These are phyloP conservation scores for Sebastolobus alascanus DNA, from an alignment of 2,797 vertebrate genomes.

Conservation along the genomic window DNA sequence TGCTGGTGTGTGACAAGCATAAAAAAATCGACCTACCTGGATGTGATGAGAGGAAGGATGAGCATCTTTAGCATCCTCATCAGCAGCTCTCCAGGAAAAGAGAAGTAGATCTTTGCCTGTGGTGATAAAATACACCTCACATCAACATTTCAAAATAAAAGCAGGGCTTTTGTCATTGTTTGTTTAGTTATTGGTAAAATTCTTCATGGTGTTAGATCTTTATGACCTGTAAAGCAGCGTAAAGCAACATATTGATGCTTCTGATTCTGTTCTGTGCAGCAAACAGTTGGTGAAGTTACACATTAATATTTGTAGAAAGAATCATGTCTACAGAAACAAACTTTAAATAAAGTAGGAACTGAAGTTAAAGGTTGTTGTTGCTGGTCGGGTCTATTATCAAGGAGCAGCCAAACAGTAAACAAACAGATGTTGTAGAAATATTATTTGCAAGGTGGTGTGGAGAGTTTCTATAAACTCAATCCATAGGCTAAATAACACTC, in stretches of 20 bases:
- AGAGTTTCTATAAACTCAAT: neutral
- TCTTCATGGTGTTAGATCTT: neutral
- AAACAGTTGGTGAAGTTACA: neutral
- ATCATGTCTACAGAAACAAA: neutral
- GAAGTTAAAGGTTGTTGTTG: neutral
- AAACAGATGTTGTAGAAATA: neutral
- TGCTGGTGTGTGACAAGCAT: neutral
- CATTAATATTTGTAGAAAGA: neutral
- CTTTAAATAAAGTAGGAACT: neutral
- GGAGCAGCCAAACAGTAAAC: neutral
- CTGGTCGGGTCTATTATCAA: neutral
- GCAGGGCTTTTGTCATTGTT: neutral
- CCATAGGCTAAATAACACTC: no score
- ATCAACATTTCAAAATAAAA: constrained; percentile 20
- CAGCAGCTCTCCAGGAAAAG: constrained; percentile 92
- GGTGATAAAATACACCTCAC: neutral
- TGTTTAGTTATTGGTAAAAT: neutral
- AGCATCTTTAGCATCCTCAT: constrained; percentile 95
- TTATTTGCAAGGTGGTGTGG: neutral
- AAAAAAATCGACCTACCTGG: constrained; percentile 82
- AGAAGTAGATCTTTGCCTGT: constrained; percentile 92
- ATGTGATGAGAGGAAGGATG: constrained; percentile 92
- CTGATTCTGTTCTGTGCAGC: neutral
- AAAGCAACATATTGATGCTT: neutral
- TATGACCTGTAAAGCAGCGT: neutral